Conservation (phyloP, 2,113 vertebrate genomes). For the Misgurnus anguillicaudatus region DNA sequence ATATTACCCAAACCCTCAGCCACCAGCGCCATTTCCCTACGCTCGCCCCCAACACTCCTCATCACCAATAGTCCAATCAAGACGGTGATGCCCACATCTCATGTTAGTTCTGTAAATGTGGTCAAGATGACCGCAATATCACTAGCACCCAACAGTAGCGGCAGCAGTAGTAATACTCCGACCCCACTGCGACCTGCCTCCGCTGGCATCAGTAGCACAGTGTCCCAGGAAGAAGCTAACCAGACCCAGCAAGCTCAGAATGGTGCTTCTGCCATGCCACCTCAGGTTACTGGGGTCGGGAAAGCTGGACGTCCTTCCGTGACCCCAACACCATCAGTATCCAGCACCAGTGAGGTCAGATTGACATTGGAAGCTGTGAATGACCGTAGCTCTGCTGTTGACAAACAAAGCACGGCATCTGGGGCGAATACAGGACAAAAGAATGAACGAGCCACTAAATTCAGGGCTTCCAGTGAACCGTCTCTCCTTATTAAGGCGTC, state of each 20-base stretch:
- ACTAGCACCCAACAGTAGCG: conserved; percentile 75
- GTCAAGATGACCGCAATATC: conserved; percentile 91
- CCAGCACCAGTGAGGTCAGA: conserved; percentile 78
- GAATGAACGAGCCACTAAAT: conserved; percentile 75
- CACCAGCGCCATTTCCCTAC: conserved; percentile 83
- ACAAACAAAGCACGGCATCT: conserved; percentile 59
- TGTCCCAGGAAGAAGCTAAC: conserved; percentile 76
- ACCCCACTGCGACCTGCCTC: conserved; percentile 75
- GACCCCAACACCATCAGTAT: conserved; percentile 64
- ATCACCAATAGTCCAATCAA: conserved; percentile 89
- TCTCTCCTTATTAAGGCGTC: conserved; percentile 77
- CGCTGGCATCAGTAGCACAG: conserved; percentile 65
- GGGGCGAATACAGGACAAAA: conserved; percentile 67
- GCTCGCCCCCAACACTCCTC: conserved; percentile 85
- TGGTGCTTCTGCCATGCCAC: conserved; percentile 73
- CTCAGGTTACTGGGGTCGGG: conserved; percentile 76
- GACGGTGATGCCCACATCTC: conserved; percentile 84
- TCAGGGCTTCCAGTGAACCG: conserved; percentile 82
- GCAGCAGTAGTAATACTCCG: conserved; percentile 55
- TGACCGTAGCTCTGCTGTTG: conserved; percentile 73
- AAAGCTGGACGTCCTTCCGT: conserved; percentile 61
- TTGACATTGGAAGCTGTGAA: conserved; percentile 76
- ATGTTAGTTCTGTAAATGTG: conserved; percentile 84
- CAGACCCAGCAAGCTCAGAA: conserved; percentile 77
- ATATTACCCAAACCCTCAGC: conserved; percentile 87